Percentiles rank a stretch among this genome's conserved stretches.
phyloP scores from a whole-genome alignment of 2,797 vertebrate genomes.

The Danio jaintianensis region DNA sequence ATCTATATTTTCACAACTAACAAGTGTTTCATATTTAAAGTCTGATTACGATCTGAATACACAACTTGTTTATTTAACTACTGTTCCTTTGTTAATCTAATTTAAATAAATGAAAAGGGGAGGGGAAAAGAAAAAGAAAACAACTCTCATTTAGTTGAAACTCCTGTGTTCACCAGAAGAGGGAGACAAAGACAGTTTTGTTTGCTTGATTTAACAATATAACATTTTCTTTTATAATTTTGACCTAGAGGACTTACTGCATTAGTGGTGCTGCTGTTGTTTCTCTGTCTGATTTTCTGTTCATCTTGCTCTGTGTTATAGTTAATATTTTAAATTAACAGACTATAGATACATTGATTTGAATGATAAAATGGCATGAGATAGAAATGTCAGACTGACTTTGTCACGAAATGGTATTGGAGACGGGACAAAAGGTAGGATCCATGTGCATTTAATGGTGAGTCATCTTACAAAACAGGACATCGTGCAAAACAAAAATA shows the following conservation, averaged over 20 bases:
- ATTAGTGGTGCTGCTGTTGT: too few relatives aligned
- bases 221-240: too few relatives aligned
- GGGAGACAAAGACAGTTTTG: background rate
- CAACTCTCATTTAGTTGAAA: background rate
- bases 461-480: too few relatives aligned
- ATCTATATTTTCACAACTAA: too few relatives aligned
- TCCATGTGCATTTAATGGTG: too few relatives aligned
- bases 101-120: background rate
- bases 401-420: too few relatives aligned
- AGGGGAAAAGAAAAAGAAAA: background rate
- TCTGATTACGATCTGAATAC: too few relatives aligned
- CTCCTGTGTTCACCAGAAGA: background rate
- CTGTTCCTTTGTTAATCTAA: background rate
- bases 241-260: background rate
- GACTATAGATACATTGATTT: background rate
- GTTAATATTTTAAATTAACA: background rate
- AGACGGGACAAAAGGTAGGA: too few relatives aligned
- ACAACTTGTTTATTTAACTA: background rate
- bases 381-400: background rate
- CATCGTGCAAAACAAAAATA: too few relatives aligned
- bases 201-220: too few relatives aligned
- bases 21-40: too few relatives aligned
- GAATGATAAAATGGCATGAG: background rate
- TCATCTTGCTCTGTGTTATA: background rate
- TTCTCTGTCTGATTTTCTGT: background rate